Conservation (phyloP, 2,113 vertebrate species). For the Meriones unguiculatus region DNA sequence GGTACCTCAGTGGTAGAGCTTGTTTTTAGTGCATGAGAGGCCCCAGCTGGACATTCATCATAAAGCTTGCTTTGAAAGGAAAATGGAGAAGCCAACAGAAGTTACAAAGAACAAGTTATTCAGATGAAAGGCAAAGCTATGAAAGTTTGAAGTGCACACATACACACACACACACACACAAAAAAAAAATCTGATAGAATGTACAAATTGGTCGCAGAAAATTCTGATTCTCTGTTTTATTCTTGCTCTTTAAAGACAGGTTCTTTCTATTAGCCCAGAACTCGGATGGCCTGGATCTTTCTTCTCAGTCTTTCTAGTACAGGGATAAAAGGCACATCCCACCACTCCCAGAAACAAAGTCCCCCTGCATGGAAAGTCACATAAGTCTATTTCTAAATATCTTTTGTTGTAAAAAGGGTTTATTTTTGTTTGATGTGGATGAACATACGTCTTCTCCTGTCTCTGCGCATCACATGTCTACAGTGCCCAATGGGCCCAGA, state of each 20-base stretch:
- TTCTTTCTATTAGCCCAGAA: not conserved
- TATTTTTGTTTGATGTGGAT: not conserved
- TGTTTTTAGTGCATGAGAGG: not conserved
- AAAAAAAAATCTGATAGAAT: not conserved
- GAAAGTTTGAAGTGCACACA: not conserved
- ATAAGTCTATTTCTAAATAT: not conserved
- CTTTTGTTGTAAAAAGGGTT: not conserved
- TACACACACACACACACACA: not conserved
- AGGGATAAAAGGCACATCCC: not conserved
- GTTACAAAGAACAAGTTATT: not conserved
- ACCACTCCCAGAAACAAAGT: not conserved
- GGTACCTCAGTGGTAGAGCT: not conserved
- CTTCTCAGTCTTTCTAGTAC: not conserved
- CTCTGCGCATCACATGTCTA: not conserved
- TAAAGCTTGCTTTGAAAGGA: not conserved
- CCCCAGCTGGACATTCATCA: not conserved
- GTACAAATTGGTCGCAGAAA: not conserved
- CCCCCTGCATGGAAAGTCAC: not conserved
- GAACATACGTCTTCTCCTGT: not conserved
- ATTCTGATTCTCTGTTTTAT: not conserved
- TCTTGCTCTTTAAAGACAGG: not conserved
- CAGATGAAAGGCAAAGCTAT: not conserved
- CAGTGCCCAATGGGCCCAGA: not conserved
- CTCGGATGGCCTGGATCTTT: not conserved
- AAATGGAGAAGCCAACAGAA: not conserved